Conservation (phyloP, 2,888 invertebrate species). For the Dyspetes luteomarginatus region DNA sequence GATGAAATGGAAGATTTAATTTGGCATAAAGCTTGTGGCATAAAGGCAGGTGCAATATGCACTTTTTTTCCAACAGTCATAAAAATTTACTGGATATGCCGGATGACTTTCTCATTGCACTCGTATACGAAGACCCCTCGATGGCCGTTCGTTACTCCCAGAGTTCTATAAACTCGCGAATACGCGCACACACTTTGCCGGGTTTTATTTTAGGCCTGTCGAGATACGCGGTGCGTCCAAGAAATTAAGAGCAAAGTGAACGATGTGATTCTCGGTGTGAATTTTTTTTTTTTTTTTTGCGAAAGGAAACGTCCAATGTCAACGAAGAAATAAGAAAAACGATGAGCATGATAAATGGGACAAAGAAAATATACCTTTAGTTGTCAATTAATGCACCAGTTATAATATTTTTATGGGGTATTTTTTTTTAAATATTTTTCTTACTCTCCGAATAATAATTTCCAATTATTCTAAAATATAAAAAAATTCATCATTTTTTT, state of each 20-base stretch:
- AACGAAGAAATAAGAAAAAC: conserved; percentile 15
- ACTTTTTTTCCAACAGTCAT: conserved; percentile 7
- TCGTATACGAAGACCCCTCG: conserved; percentile 7
- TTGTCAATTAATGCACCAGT: no score
- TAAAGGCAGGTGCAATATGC: not conserved
- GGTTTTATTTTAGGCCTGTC: conserved; percentile 61
- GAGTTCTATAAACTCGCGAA: conserved; percentile 59
- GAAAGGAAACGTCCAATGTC: conserved; percentile 38
- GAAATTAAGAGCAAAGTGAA: conserved; percentile 34
- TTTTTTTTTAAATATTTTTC: no score
- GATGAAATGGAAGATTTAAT: not conserved
- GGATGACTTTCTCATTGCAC: conserved; percentile 61
- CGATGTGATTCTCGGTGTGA: conserved; percentile 9
- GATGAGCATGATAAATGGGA: no score
- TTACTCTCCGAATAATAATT: no score
- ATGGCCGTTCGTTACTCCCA: conserved; percentile 67
- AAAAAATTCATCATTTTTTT: no score
- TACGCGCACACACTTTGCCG: conserved; percentile 22
- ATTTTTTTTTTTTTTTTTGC: conserved; percentile 8
- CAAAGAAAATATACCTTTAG: no score
- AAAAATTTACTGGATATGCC: conserved; percentile 53
- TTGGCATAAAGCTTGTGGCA: not conserved
- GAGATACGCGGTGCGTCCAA: conserved; percentile 20
- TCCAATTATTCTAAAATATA: no score
- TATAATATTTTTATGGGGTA: no score